Evolutionary conservation across 2,888 invertebrate species (phyloP), one percentile per base, ranked within the genome.

Genomic region (Lithosia quadra): DNA sequence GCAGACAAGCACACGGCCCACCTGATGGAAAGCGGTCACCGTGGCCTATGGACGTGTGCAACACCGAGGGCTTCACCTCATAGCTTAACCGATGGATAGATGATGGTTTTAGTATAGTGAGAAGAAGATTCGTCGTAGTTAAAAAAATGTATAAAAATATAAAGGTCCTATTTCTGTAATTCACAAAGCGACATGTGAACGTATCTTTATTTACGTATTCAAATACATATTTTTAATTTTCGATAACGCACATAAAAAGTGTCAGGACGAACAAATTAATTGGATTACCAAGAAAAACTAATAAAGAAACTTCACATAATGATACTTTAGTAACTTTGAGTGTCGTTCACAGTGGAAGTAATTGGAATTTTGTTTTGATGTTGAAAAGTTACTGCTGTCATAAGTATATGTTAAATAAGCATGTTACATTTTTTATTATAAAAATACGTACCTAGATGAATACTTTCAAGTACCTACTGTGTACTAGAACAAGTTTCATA

Each of bases 251-350:
- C 10, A 1, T 28, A 49, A 53, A 33, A 63, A 33, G 21, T 63
- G 49, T n/a, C 49, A 33, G 8, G 21, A 49, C 21, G 28, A 53
- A 49, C 13, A 28, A 62, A 53, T 53, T 62, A 62, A 62, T 58
- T 63, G 34, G 22, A 56, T 59, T 63, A 22, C 49, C 49, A 67
- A 57, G 49, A 62, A 67, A 67, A 67, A 62, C 24, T 36, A 62
- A 57, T 21, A 59, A 28, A n/a, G 21, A 22, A 36, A 56, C 24
- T 67, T 49, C 21, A 18, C 22, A 61, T 21, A 61, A 56, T 28
- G 53, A 36, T 18, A 57, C 58, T 53, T 62, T n/a, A 11, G 18
- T 21, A 63, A 63, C 49, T 49, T 63, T 3, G 21, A 21, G 33
- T 28, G 62, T 49, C 21, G 21, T 33, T 3, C 11, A 33, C 28